Evolutionary conservation across 2,797 vertebrate species (phyloP), one percentile per base, ranked within the genome.

Genomic region (Phoxinus dragarum): DNA sequence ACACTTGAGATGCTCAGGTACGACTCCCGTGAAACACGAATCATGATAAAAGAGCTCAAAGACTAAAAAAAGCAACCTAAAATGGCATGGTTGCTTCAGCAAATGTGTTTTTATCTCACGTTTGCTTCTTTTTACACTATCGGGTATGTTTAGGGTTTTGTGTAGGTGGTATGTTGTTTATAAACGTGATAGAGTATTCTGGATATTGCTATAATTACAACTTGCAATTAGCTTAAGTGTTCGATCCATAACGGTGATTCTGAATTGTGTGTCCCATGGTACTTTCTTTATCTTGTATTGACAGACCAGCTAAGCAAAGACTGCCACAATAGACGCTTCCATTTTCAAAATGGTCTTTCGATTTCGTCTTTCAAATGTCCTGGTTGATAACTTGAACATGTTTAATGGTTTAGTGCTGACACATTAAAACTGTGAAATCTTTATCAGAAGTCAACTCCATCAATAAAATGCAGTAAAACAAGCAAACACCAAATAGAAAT

Each of bases 221-320:
- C 23, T 54, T 68, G 47, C 34, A 76, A 74, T 86, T 73, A 80
- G 42, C 34, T 73, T 21, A 52, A 75, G 59, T 74, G 78, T 81
- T 75, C 5, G 54, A 66, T 40, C 17, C 17, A 74, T 68, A 75
- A 74, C 16, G 9, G 56, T 52, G 34, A 52, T 61, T 21, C 23
- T 81, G 47, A 69, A 56, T 67, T 56, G 27, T 34, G 56, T 11
- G 38, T 52, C 56, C 14, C 31, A 66, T 11, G 17, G 31, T 23
- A 14, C 67, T 78, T 34, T 27, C 27, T 27, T 27, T 27, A 27
- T 27, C 27, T 27, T 27, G 27, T 27, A 27, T 27, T 27, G 27
- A 27, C 27, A 27, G 27, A 27, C 27, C 27, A 27, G 27, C 27
- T 27, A 27, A 27, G 27, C 27, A 27, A 27, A 27, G 27, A 17